Conservation (phyloP, 2,113 vertebrate genomes). For the Protomyctophum bolini region DNA sequence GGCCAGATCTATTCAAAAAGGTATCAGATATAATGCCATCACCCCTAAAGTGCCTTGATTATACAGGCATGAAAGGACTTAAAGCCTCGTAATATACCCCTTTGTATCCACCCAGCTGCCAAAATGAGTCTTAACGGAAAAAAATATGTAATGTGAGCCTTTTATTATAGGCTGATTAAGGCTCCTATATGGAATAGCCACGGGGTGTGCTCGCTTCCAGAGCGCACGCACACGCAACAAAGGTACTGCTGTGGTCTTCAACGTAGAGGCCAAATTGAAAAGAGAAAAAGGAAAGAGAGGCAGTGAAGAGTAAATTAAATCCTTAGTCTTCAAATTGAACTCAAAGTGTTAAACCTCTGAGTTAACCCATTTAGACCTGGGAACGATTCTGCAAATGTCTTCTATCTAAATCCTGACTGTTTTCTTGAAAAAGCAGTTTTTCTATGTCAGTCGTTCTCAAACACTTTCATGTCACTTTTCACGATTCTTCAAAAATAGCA, state of each 20-base stretch:
- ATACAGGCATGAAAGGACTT: slow-evolving; percentile 45
- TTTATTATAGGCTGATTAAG: slow-evolving; percentile 54
- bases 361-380: too few relatives aligned
- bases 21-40: slow-evolving; percentile 55
- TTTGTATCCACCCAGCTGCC: slow-evolving; percentile 56
- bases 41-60: slow-evolving; percentile 56
- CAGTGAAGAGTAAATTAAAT: too few relatives aligned
- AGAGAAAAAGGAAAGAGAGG: slow-evolving; percentile 28
- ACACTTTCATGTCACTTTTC: too few relatives aligned
- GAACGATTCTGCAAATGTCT: too few relatives aligned
- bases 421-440: too few relatives aligned
- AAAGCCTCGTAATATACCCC: slow-evolving; percentile 48
- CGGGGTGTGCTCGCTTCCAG: slow-evolving; percentile 34
- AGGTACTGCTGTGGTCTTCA: slow-evolving; percentile 26
- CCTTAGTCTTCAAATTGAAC: too few relatives aligned
- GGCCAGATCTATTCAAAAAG: slow-evolving; percentile 58
- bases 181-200: slow-evolving; percentile 30
- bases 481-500: too few relatives aligned
- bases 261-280: slow-evolving; percentile 27
- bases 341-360: too few relatives aligned
- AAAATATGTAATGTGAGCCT: slow-evolving; percentile 47
- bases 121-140: slow-evolving; percentile 41
- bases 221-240: neutral
- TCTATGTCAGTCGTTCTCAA: too few relatives aligned
- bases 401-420: too few relatives aligned